Evolutionary conservation across 2,888 invertebrate species (phyloP), one percentile per base, ranked within the genome.

Genomic region (Drosophila paracracens): DNA sequence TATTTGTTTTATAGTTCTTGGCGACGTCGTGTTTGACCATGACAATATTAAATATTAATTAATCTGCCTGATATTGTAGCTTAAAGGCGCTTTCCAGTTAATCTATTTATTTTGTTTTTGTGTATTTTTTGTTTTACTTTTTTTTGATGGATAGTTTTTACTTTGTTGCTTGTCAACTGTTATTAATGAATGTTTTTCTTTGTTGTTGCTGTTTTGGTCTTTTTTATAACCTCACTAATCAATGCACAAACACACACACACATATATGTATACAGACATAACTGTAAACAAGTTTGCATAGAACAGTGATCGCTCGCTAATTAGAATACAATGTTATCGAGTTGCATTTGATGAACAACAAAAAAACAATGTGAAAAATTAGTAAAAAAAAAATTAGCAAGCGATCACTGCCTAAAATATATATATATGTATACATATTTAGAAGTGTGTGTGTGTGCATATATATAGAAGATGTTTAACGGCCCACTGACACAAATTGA

Each of bases 31-130:
- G 79, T 77, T 82, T 86, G 89, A 67, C 87, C 87, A 74, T 87
- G 87, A 87, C 88, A 88, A 87, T 89, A 82, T 89, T 87, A 87
- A 88, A 85, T 83, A 84, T 86, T 75, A 86, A 86, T 86, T 86
- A 88, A 86, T 86, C 82, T 84, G 82, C 59, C 71, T 86, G 80
- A 21, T 43, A 57, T 51, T 51, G 27, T 31, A 43, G 38, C 56
- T 76, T 85, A 73, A 68, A 60, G 69, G 61, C 68, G 67, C n/a
- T 70, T 57, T 74, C 53, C 58, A 76, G 62, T 52, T 36, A 52
- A 63, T 65, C 54, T 35, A 13, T 6, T 11, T 46, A 57, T 59
- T 60, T 72, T 53, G 11, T 21, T 67, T 52, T 57, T 43, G 51
- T 52, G 38, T 48, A 46, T 62, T 72, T n/a, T 50, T 64, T 62